A percentile compares a stretch with the other conserved stretches of the same genome.
These are phyloP conservation scores for Macropus fuliginosus DNA, from an alignment of 2,797 vertebrate species.

Conservation along the genomic window DNA sequence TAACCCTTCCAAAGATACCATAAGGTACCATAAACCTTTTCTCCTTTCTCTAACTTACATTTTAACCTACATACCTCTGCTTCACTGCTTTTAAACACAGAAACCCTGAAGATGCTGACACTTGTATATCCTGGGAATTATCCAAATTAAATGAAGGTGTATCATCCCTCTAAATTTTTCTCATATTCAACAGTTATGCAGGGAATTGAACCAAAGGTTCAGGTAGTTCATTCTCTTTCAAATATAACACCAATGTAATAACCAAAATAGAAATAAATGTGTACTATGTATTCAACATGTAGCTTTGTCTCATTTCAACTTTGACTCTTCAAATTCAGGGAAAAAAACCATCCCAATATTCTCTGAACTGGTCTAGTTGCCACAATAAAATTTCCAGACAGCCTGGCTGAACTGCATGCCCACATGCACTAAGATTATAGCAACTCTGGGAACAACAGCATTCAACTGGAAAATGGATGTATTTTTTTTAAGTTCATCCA, in stretches of 20 bases:
- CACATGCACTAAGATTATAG: fast-evolving
- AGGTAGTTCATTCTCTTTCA: not conserved
- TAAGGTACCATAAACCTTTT: constrained; percentile 34
- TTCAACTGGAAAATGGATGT: constrained; percentile 7
- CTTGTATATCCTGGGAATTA: not conserved
- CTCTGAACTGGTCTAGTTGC: constrained; percentile 6
- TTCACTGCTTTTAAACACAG: constrained; percentile 51
- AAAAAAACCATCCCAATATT: not conserved
- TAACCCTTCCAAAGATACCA: constrained; percentile 20
- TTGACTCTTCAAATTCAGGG: not conserved
- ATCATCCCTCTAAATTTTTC: not conserved
- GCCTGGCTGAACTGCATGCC: not conserved
- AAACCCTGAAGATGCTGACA: constrained; percentile 13
- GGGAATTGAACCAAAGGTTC: not conserved
- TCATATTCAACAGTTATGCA: not conserved
- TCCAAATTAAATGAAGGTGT: constrained; percentile 32
- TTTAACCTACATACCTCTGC: constrained; percentile 17
- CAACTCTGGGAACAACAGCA: not conserved
- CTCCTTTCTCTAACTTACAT: constrained; percentile 2
- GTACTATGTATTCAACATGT: not conserved
- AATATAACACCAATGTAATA: not conserved
- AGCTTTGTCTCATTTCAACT: not conserved
- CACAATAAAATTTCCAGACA: not conserved
- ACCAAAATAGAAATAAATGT: not conserved
- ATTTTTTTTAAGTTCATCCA: not conserved